Percentiles rank a stretch among this genome's conserved stretches.
These are phyloP conservation scores for Ectropis crepuscularia DNA, from an alignment of 2,888 invertebrate species.

Conservation along the genomic window DNA sequence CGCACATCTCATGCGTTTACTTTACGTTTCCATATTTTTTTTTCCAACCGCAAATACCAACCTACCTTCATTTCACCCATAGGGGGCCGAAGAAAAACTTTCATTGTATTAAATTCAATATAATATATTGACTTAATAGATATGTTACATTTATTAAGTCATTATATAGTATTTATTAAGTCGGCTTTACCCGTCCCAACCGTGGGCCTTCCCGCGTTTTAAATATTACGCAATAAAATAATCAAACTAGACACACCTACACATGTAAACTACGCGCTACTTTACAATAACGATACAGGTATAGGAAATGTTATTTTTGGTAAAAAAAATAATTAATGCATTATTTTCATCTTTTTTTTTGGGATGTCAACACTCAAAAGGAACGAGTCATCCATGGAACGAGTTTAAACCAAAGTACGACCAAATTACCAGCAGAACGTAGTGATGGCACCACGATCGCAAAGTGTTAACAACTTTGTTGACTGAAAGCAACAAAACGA, in stretches of 20 bases:
- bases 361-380: conserved; percentile 11
- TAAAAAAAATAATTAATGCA: conserved; percentile 29
- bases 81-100: neutral
- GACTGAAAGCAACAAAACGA: too few species aligned
- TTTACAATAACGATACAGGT: conserved; percentile 36
- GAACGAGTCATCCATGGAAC: conserved; percentile 4
- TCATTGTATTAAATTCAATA: conserved; percentile 14
- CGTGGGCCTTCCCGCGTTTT: conserved; percentile 3
- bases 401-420: too few species aligned
- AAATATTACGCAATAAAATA: conserved; percentile 13
- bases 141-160: too few species aligned
- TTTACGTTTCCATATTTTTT: conserved; percentile 6
- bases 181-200: neutral
- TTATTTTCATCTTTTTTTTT: conserved; percentile 5
- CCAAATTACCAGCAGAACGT: too few species aligned
- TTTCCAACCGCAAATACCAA: conserved; percentile 17
- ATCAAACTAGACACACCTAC: conserved; percentile 26
- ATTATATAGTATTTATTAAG: too few species aligned
- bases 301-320: conserved; percentile 40
- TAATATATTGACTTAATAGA: too few species aligned
- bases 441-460: neutral
- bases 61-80: neutral
- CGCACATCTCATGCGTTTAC: conserved; percentile 21
- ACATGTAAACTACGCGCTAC: conserved; percentile 36
- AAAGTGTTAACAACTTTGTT: neutral